Evolutionary conservation across 1,140 invertebrate species (phyloP).

Genomic region (Neelides sp.): DNA sequence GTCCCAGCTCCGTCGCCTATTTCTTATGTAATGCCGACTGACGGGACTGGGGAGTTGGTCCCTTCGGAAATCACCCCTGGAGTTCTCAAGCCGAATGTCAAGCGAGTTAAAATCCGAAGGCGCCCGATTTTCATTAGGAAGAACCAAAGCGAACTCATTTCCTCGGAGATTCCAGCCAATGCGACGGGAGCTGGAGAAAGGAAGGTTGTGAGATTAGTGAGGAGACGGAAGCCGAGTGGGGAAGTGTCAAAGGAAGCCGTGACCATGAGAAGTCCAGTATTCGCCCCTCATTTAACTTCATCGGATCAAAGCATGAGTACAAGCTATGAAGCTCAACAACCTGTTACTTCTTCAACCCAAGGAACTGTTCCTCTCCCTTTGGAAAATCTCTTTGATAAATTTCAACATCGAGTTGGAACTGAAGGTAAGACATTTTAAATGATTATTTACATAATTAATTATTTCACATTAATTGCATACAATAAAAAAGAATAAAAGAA

Average conservation of each 20-base stretch:
- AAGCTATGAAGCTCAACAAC: too few species aligned
- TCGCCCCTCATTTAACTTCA: too few species aligned
- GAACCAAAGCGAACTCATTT: too few species aligned
- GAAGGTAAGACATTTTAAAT: conserved; percentile 7
- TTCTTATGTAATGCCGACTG: neutral
- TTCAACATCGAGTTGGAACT: conserved; percentile 10
- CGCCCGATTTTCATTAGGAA: too few species aligned
- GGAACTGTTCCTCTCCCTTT: conserved; percentile 11
- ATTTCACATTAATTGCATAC: neutral
- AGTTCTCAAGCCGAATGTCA: too few species aligned
- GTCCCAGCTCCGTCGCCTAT: neutral
- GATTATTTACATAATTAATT: neutral
- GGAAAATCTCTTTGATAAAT: conserved; percentile 19
- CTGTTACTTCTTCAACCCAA: neutral
- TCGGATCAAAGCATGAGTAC: neutral
- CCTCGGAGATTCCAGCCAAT: neutral
- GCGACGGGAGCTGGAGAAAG: conserved; percentile 1
- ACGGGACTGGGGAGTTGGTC: neutral
- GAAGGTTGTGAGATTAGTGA: conserved; percentile 19
- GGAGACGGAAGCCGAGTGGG: conserved; percentile 15
- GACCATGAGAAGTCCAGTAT: too few species aligned
- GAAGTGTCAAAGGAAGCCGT: neutral
- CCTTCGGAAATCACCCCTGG: neutral
- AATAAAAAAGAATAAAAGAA: neutral
- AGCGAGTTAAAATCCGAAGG: conserved; percentile 13